A percentile compares a stretch with the other conserved stretches of the same genome.
Conservation (phyloP, 2,113 vertebrate species). For the Solea senegalensis region DNA sequence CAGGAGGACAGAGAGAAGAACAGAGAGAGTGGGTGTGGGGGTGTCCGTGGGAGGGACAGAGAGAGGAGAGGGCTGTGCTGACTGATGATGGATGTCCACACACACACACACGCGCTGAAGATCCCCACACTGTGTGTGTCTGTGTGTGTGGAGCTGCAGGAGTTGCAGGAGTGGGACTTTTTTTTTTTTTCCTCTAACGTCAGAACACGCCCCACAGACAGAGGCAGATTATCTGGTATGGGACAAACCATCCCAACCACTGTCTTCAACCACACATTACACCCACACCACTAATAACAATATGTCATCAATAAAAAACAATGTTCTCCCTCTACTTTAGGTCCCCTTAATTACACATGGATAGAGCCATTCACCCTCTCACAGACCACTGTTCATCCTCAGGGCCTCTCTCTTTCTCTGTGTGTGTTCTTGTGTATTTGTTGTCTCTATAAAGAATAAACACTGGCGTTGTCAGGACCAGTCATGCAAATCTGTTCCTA, state of each 20-base stretch:
- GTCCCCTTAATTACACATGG: slow-evolving; percentile 46
- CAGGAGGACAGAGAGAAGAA: neutral
- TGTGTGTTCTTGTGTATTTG: neutral
- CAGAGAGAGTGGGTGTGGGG: neutral
- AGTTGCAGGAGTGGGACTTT: slow-evolving; percentile 26
- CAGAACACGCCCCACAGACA: too few relatives aligned
- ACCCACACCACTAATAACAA: too few relatives aligned
- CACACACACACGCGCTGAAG: neutral
- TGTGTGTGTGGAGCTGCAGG: slow-evolving; percentile 36
- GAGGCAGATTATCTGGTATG: too few relatives aligned
- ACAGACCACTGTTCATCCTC: slow-evolving; percentile 46
- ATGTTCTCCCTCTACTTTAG: neutral
- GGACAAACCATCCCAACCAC: too few relatives aligned
- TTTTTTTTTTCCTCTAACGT: too few relatives aligned
- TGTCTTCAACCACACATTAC: too few relatives aligned
- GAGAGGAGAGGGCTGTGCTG: slow-evolving; percentile 17
- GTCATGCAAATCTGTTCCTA: too few relatives aligned
- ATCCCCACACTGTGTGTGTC: slow-evolving; percentile 11
- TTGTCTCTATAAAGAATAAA: too few relatives aligned
- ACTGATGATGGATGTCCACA: slow-evolving; percentile 43
- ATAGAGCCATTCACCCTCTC: slow-evolving; percentile 36
- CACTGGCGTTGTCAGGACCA: too few relatives aligned
- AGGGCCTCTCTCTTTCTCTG: neutral
- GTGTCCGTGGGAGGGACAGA: slow-evolving; percentile 1
- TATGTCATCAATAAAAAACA: too few relatives aligned